phyloP scores from a whole-genome alignment of 2,113 vertebrate species.

The Paracanthobrama guichenoti region DNA sequence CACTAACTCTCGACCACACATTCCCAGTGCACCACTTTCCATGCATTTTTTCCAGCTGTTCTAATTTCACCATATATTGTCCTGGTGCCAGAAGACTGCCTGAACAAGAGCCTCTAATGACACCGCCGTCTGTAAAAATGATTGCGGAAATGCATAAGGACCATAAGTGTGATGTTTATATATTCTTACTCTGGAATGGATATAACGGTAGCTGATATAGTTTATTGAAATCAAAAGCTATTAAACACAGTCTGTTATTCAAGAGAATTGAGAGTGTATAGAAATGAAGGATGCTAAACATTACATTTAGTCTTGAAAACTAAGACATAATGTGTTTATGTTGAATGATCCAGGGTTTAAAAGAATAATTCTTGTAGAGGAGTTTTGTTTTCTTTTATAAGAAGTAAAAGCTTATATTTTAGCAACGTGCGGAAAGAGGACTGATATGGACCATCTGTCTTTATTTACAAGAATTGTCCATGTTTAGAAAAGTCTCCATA shows the following conservation, averaged over 20 bases:
- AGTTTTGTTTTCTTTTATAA: no score
- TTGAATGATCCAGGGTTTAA: not conserved
- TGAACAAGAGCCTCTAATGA: conserved; percentile 42
- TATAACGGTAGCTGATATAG: not conserved
- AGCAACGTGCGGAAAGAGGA: conserved; percentile 13
- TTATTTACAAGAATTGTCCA: not conserved
- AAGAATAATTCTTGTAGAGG: not conserved
- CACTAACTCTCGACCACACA: conserved; percentile 21
- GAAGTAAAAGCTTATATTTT: not conserved
- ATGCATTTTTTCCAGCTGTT: conserved; percentile 56
- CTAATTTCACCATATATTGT: conserved; percentile 56
- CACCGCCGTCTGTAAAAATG: conserved; percentile 38
- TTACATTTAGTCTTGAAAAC: not conserved
- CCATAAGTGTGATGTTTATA: not conserved
- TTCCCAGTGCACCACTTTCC: conserved; percentile 37
- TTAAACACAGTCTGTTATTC: not conserved
- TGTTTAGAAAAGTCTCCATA: not conserved
- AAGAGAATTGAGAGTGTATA: not conserved
- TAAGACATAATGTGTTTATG: not conserved
- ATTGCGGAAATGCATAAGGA: not conserved
- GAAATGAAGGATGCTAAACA: not conserved
- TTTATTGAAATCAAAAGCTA: not conserved
- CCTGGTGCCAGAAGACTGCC: conserved; percentile 53
- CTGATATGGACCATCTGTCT: conserved; percentile 25
- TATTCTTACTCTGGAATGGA: not conserved